Conservation (phyloP, 2,113 vertebrate species). For the Nerophis lumbriciformis region DNA sequence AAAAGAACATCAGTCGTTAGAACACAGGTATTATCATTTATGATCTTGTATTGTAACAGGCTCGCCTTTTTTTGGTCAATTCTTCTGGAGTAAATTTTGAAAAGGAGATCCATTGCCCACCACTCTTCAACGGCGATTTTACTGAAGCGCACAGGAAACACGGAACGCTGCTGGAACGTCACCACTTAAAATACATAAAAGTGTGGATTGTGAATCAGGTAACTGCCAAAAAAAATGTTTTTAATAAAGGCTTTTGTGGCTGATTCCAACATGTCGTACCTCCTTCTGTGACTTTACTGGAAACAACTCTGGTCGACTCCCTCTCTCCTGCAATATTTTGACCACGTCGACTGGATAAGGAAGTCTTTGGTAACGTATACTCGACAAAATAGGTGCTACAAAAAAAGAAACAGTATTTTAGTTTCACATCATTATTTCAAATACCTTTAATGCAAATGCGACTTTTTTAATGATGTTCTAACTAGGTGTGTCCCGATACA, state of each 20-base stretch:
- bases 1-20: conserved; percentile 4
- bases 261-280: conserved; percentile 60
- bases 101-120: conserved; percentile 79
- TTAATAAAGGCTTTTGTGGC: background rate
- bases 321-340: conserved; percentile 55
- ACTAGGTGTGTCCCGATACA: no score
- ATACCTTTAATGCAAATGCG: background rate
- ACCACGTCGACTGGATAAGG: conserved; percentile 62
- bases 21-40: background rate
- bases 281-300: conserved; percentile 77
- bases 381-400: conserved; percentile 89
- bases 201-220: conserved; percentile 1
- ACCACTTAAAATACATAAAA: conserved; percentile 72
- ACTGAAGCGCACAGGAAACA: conserved; percentile 80
- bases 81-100: conserved; percentile 81
- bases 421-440: background rate
- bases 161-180: conserved; percentile 79
- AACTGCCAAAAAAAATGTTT: background rate
- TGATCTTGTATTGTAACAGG: background rate
- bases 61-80: conserved; percentile 83
- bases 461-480: conserved; percentile 3
- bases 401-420: background rate
- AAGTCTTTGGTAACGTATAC: conserved; percentile 78
- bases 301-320: conserved; percentile 76
- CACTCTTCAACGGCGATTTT: conserved; percentile 73